Evolutionary conservation across 2,113 vertebrate species (phyloP), one percentile per base, ranked within the genome.

Genomic region (Papio anubis): DNA sequence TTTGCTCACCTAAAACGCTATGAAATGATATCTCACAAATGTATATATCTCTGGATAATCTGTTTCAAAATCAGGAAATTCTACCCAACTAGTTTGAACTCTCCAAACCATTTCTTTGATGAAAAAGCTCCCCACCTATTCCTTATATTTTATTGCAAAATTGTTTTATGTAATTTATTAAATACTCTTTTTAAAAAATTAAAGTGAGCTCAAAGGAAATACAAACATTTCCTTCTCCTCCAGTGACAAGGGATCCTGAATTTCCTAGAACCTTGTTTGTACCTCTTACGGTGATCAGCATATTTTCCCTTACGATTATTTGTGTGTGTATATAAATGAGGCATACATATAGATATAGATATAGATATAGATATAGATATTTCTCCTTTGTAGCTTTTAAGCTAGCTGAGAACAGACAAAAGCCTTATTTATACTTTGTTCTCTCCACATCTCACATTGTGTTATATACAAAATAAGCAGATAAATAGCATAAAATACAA

Each of bases 401-500:
- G 38, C 18, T 13, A 88, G 32, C 23, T 17, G 35, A 90, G n/a
- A 52, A 87, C 13, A 68, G 48, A 59, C 21, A 92, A 87, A 16
- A 52, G 40, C 8, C 17, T 89, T 48, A 86, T 76, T 93, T 88
- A 96, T 4, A 73, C 43, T 90, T 95, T 85, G 30, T 96, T 45
- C 48, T 57, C 55, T 6, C 66, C 48, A 75, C 40, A 86, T 8
- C 27, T 73, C 32, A 75, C 1, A 16, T 6, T 45, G 57, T 18
- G 25, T 27, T 35, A 11, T n/a, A 40, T 68, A 86, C 1, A 55
- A 11, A 80, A 52, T 40, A 75, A 40, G 59, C 17, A 92, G 52
- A 82, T 57, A 66, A 88, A 61, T 7, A 81, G 8, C 13, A 75
- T 32, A 45, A 52, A 81, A 93, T 17, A 52, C 83, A 25, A 50